These are phyloP conservation scores for Huso huso DNA, from an alignment of 2,797 vertebrate species.

Conservation along the genomic window DNA sequence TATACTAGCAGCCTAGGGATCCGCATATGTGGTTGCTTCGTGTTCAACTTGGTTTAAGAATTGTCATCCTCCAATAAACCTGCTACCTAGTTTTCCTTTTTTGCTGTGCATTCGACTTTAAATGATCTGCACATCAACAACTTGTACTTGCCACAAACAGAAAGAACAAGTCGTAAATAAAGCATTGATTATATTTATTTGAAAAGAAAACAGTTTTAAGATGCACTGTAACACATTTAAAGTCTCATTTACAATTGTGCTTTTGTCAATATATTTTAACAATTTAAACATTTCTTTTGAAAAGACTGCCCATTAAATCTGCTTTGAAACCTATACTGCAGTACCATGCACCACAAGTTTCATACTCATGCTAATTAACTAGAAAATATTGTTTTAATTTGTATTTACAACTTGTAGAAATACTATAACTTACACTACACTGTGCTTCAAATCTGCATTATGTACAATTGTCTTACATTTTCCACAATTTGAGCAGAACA, in stretches of 20 bases:
- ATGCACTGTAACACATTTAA: background rate
- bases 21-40: no score
- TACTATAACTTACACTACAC: background rate
- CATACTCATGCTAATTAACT: background rate
- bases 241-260: slow-evolving; percentile 42
- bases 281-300: slow-evolving; percentile 17
- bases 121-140: no score
- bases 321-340: slow-evolving; percentile 2
- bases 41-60: no score
- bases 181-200: background rate
- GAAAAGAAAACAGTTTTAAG: background rate
- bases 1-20: no score
- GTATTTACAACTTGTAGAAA: slow-evolving; percentile 9
- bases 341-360: slow-evolving; percentile 3
- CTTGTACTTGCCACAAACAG: no score
- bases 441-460: background rate
- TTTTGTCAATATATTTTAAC: slow-evolving; percentile 51
- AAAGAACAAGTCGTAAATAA: background rate
- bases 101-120: no score
- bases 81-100: no score
- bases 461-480: slow-evolving; percentile 1
- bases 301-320: slow-evolving; percentile 6
- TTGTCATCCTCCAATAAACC: no score
- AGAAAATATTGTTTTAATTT: slow-evolving; percentile 18
- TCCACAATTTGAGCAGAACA: no score